Conservation (phyloP, 2,797 vertebrate species). For the Tinamus major region DNA sequence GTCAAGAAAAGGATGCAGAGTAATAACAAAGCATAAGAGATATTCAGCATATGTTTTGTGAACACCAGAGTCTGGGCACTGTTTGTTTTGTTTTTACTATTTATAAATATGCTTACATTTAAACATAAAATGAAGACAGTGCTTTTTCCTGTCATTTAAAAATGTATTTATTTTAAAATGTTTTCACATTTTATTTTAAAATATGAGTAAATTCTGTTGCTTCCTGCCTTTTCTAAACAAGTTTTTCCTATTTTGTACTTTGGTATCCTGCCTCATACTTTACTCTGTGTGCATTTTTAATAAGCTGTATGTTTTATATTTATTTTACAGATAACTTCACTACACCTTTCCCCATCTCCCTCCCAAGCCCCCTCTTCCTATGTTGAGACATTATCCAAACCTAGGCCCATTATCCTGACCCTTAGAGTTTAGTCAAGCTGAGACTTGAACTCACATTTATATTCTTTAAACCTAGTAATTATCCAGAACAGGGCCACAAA, state of each 20-base stretch:
- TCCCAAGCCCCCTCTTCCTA: constrained; percentile 1
- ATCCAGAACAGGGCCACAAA: not conserved
- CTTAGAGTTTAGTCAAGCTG: constrained; percentile 8
- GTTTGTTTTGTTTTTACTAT: constrained; percentile 66
- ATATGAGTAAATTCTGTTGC: constrained; percentile 23
- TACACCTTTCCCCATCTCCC: not conserved
- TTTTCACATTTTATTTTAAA: constrained; percentile 40
- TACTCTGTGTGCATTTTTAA: not conserved
- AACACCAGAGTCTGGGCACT: not conserved
- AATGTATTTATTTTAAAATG: constrained; percentile 59
- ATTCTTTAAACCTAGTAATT: constrained; percentile 40
- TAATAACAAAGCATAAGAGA: constrained; percentile 2
- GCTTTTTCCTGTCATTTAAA: constrained; percentile 64
- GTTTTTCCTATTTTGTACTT: constrained; percentile 1
- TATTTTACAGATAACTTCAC: not conserved
- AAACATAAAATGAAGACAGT: constrained; percentile 5
- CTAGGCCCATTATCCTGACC: constrained; percentile 24
- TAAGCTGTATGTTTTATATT: not conserved
- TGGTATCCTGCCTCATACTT: constrained; percentile 41
- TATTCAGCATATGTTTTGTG: not conserved
- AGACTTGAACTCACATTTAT: constrained; percentile 11
- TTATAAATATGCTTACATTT: constrained; percentile 65
- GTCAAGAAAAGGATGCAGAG: constrained; percentile 40
- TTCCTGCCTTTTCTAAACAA: constrained; percentile 33
- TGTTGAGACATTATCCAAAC: not conserved